phyloP scores from a whole-genome alignment of 2,888 invertebrate genomes.

The Patella caerulea region DNA sequence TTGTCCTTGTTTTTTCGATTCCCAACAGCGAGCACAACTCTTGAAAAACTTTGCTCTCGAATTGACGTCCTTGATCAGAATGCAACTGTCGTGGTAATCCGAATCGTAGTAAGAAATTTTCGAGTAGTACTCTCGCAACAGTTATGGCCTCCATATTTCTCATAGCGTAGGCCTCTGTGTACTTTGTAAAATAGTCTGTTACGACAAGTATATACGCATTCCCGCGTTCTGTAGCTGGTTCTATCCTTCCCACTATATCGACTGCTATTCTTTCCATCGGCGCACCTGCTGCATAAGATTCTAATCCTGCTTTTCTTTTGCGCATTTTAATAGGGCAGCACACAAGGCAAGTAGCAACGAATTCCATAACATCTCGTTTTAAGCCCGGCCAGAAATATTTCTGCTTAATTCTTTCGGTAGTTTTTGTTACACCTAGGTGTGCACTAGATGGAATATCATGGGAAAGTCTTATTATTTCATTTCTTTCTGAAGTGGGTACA shows the following conservation, averaged over 20 bases:
- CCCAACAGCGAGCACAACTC: no score
- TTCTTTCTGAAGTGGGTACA: background rate
- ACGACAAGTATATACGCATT: conserved; percentile 35
- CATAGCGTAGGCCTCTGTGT: conserved; percentile 33
- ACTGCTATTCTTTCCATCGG: conserved; percentile 34
- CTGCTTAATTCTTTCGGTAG: background rate
- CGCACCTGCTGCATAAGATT: conserved; percentile 12
- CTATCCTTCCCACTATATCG: conserved; percentile 29
- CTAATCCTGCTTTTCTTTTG: background rate
- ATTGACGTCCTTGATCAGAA: no score
- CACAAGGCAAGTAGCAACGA: conserved; percentile 6
- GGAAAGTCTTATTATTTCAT: background rate
- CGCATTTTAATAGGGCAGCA: background rate
- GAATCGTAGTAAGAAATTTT: conserved; percentile 26
- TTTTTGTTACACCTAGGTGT: background rate
- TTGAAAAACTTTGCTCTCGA: no score
- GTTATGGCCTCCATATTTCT: conserved; percentile 33
- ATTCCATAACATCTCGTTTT: conserved; percentile 9
- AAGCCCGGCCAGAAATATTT: conserved; percentile 17
- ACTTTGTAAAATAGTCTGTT: conserved; percentile 39
- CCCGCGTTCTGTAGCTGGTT: conserved; percentile 27
- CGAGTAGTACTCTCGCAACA: conserved; percentile 30
- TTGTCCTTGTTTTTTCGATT: no score
- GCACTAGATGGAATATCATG: background rate
- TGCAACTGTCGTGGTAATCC: conserved; percentile 33